Evolutionary conservation across 2,888 invertebrate species (phyloP), one percentile per base, ranked within the genome.

Genomic region (Ariolimax columbianus): DNA sequence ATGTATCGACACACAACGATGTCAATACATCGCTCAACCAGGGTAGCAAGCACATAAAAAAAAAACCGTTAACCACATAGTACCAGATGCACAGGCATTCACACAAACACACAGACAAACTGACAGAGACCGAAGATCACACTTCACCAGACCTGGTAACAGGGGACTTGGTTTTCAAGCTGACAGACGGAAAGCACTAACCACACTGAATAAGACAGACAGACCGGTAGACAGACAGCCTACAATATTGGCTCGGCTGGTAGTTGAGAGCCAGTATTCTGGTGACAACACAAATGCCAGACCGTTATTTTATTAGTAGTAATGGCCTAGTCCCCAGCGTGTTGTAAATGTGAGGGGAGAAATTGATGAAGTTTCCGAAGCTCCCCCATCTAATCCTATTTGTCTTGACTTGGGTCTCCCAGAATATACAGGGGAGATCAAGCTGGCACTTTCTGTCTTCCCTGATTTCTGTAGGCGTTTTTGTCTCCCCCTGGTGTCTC

Each of bases 291-390:
- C 72, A 81, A 81, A 68, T 30, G 30, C 66, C 33, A 36, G 26
- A 23, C 81, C 36, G 72, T 81, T 81, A 81, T 81, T 81, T 81
- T 68, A 81, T 81, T 81, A 81, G 72, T 72, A 68, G 81, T 81
- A 81, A 81, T 81, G 72, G 81, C 38, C 72, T 47, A 68, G 47
- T 81, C 72, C 70, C 81, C 72, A 47, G 72, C 81, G 81, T 68
- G 63, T 81, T 47, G 81, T 68, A 81, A 81, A 70, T 81, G 81
- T 47, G 75, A 83, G 75, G 66, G 55, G 66, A 59, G 36, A 55
- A 55, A 83, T 66, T 75, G 82, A 83, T 83, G 75, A 63, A 75
- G 75, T 75, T 77, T 40, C 63, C 30, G 59, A 47, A 33, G 1
- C 26, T 47, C 75, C 66, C 30, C 77, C 63, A 36, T 36, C 63